phyloP scores from a whole-genome alignment of 2,113 vertebrate genomes.

The Ctenodactylus gundi region DNA sequence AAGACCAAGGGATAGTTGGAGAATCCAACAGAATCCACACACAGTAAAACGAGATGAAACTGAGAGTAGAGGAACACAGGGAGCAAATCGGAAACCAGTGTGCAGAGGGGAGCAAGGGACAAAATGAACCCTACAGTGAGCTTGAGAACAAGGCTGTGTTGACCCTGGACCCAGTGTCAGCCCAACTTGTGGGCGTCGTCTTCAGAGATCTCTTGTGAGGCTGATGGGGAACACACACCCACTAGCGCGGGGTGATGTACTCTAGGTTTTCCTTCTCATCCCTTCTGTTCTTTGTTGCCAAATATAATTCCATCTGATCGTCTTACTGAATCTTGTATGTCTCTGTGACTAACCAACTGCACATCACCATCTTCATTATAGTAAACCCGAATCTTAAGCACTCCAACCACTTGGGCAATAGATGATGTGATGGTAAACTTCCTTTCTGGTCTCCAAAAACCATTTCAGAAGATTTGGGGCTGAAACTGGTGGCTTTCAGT shows the following conservation, averaged over 20 bases:
- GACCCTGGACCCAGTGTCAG: background rate
- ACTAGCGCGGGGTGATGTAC: background rate
- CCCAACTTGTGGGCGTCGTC: background rate
- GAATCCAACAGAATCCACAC: background rate
- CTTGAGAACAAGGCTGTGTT: background rate
- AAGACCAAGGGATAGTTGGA: background rate
- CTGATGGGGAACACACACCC: background rate
- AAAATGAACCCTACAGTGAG: background rate
- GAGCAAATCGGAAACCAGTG: background rate
- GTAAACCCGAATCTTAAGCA: too few relatives aligned
- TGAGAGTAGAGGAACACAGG: rapidly evolving
- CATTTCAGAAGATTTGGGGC: too few relatives aligned
- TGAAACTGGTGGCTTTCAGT: too few relatives aligned
- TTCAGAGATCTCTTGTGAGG: background rate
- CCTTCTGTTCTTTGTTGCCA: background rate
- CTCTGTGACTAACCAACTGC: too few relatives aligned
- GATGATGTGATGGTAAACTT: too few relatives aligned
- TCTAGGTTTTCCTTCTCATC: background rate
- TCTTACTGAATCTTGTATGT: too few relatives aligned
- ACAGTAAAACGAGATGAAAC: background rate
- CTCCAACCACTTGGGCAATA: too few relatives aligned
- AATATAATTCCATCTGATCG: too few relatives aligned
- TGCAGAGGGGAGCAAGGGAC: background rate
- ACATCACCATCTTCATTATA: too few relatives aligned
- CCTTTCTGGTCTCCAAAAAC: too few relatives aligned